phyloP scores from a whole-genome alignment of 2,113 vertebrate genomes.

The Lepus americanus region DNA sequence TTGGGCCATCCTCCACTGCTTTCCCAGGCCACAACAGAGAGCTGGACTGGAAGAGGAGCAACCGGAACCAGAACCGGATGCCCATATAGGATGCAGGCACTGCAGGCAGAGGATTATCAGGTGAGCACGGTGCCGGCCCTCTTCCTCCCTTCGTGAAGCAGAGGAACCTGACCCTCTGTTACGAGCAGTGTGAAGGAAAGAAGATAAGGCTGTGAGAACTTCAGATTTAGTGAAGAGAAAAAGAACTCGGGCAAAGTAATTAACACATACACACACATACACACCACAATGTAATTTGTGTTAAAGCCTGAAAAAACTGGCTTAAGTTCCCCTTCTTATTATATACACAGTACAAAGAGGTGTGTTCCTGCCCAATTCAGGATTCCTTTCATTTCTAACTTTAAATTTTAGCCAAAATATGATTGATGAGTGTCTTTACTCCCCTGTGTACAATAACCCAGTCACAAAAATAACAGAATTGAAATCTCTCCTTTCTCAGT shows the following conservation, averaged over 20 bases:
- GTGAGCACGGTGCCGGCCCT: no score
- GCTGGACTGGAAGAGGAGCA: no score
- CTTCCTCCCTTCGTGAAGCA: background rate
- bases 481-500: constrained; percentile 15
- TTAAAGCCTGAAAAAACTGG: background rate
- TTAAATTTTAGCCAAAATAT: constrained; percentile 46
- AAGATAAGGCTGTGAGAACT: constrained; percentile 40
- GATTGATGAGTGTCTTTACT: constrained; percentile 33
- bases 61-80: no score
- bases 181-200: background rate
- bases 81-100: no score
- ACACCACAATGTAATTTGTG: constrained; percentile 54
- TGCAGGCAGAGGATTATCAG: no score
- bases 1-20: no score
- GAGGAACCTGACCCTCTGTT: background rate
- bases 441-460: background rate
- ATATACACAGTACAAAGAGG: background rate
- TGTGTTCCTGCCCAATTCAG: constrained; percentile 21
- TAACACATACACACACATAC: background rate
- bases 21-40: no score
- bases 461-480: background rate
- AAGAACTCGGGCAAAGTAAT: constrained; percentile 29
- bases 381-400: constrained; percentile 20
- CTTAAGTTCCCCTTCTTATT: background rate
- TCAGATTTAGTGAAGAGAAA: background rate